Percentiles rank a stretch among this genome's conserved stretches.
phyloP scores from a whole-genome alignment of 2,113 vertebrate genomes.

The Verasper variegatus region DNA sequence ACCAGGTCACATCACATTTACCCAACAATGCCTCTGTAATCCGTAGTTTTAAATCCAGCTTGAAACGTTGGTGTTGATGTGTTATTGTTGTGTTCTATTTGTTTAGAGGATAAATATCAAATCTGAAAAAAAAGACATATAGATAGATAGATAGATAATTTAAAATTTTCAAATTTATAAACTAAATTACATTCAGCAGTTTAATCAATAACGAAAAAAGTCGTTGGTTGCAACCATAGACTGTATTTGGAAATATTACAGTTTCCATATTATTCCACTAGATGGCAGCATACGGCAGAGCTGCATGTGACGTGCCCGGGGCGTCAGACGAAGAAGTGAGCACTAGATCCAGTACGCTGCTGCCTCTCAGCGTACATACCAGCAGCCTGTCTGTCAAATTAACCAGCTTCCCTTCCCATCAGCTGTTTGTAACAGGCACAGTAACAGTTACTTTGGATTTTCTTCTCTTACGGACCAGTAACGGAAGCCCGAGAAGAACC shows the following conservation, averaged over 20 bases:
- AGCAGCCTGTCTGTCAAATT: neutral
- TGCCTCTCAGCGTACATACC: slow-evolving; percentile 59
- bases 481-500: slow-evolving; percentile 11
- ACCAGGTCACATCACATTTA: too few species aligned
- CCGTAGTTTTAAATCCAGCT: too few species aligned
- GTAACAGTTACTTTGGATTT: neutral
- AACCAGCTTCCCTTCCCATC: neutral
- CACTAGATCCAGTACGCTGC: slow-evolving; percentile 44
- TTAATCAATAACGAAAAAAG: too few species aligned
- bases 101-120: too few species aligned
- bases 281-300: slow-evolving; percentile 41
- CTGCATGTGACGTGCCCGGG: neutral
- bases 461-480: neutral
- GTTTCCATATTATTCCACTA: neutral
- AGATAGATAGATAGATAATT: too few species aligned
- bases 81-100: too few species aligned
- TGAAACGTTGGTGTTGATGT: too few species aligned
- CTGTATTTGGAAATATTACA: neutral
- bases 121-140: too few species aligned
- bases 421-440: neutral
- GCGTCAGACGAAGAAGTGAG: slow-evolving; percentile 62
- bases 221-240: too few species aligned
- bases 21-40: too few species aligned
- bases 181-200: too few species aligned
- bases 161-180: too few species aligned